Conservation (phyloP, 2,113 vertebrate species). For the Peucedramus taeniatus region DNA sequence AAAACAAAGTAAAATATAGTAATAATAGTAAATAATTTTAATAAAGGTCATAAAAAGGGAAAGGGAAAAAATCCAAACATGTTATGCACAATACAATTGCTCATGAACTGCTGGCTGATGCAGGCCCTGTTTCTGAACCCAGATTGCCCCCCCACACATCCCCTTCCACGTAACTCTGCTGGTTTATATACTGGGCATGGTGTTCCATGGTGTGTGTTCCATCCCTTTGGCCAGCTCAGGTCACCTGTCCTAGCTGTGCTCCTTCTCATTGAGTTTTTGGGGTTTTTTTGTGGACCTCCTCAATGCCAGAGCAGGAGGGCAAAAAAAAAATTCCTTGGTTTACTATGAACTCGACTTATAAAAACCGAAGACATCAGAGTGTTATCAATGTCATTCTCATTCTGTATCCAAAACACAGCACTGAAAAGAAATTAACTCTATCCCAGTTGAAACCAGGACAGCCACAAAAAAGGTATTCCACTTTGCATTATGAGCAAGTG, state of each 20-base stretch:
- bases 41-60: not conserved
- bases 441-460: not conserved
- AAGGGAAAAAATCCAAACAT: not conserved
- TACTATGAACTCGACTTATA: rapidly evolving
- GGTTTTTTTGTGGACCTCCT: not conserved
- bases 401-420: not conserved
- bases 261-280: not conserved
- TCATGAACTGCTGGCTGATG: not conserved
- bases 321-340: not conserved
- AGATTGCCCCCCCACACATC: rapidly evolving
- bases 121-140: not conserved
- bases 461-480: not conserved
- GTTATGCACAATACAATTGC: not conserved
- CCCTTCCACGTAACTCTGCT: not conserved
- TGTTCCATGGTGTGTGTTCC: not conserved
- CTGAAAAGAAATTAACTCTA: not conserved
- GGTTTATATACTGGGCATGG: not conserved
- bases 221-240: not conserved
- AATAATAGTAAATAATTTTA: not conserved
- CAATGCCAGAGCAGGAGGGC: not conserved
- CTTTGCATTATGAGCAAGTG: not conserved
- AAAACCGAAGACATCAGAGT: not conserved
- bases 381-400: not conserved
- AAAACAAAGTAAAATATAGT: not conserved
- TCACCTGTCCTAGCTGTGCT: not conserved